Evolutionary conservation across 1,140 invertebrate species (phyloP).

Genomic region (Araneus ventricosus): DNA sequence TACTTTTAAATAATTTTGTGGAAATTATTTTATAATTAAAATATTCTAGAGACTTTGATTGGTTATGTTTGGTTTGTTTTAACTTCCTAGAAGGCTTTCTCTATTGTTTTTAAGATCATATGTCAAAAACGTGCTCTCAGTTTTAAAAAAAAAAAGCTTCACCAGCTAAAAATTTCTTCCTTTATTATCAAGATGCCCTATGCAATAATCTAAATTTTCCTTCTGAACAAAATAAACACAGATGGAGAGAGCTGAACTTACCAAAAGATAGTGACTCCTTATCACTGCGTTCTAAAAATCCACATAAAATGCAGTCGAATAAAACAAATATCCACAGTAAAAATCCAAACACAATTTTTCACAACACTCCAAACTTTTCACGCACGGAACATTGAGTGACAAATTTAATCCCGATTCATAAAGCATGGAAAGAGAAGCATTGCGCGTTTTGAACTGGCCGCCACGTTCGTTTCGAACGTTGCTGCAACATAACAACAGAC

Average conservation of each 20-base stretch:
- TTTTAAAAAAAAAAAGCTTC: too few relatives aligned
- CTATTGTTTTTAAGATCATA: too few relatives aligned
- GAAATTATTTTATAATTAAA: too few relatives aligned
- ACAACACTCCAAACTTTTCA: not conserved
- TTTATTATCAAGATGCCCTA: too few relatives aligned
- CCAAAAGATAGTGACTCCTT: not conserved
- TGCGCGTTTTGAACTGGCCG: constrained; percentile 61
- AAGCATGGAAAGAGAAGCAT: constrained; percentile 5
- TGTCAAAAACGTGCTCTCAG: too few relatives aligned
- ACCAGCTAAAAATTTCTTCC: too few relatives aligned
- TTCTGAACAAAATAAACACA: not conserved
- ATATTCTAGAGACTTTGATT: too few relatives aligned
- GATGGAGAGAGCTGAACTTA: not conserved
- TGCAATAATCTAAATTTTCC: not conserved
- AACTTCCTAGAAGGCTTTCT: too few relatives aligned
- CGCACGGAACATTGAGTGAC: not conserved
- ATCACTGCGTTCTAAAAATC: not conserved
- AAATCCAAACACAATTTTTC: not conserved
- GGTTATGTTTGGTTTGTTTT: too few relatives aligned
- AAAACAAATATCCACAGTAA: constrained; percentile 15
- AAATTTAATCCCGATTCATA: constrained; percentile 4
- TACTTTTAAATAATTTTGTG: too few relatives aligned
- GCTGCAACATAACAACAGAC: constrained; percentile 57
- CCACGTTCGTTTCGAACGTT: constrained; percentile 24
- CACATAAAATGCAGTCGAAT: not conserved